A percentile compares a stretch with the other conserved stretches of the same genome.
These are phyloP conservation scores for Hippocampus barbouri DNA, from an alignment of 2,113 vertebrate species.

Conservation along the genomic window DNA sequence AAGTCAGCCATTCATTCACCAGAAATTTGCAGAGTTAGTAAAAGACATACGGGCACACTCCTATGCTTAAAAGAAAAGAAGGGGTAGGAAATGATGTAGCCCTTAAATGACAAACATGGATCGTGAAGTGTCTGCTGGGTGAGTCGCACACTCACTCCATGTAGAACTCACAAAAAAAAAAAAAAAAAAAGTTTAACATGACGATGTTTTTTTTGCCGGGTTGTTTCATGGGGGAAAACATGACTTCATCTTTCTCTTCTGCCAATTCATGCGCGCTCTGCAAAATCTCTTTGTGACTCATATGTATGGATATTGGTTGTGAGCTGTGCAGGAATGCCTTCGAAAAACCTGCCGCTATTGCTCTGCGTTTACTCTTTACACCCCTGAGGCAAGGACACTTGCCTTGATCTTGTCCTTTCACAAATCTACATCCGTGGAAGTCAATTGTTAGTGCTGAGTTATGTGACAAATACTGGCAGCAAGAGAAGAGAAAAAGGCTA, in stretches of 20 bases:
- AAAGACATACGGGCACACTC: background rate
- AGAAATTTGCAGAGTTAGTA: background rate
- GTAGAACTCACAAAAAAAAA: background rate
- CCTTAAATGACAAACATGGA: conserved; percentile 11
- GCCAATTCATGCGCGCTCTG: background rate
- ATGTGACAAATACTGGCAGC: conserved; percentile 5
- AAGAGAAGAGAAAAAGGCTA: conserved; percentile 8
- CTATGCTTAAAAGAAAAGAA: background rate
- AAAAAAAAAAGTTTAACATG: conserved; percentile 43
- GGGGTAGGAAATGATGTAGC: conserved; percentile 2
- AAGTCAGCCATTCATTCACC: background rate
- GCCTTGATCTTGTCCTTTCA: conserved; percentile 24
- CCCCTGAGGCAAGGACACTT: conserved; percentile 34
- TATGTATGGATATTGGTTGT: background rate
- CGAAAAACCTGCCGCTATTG: conserved; percentile 11
- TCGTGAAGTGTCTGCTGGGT: background rate
- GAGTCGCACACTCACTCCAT: background rate
- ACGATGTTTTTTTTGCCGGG: conserved; percentile 26
- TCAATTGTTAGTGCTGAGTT: conserved; percentile 18
- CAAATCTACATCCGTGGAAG: conserved; percentile 35
- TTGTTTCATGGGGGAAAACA: background rate
- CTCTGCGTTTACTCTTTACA: conserved; percentile 36
- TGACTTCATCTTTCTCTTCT: conserved; percentile 2
- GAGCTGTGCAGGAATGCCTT: conserved; percentile 17
- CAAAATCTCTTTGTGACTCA: conserved; percentile 4